phyloP scores from a whole-genome alignment of 2,797 vertebrate genomes.

The Salmo trutta region DNA sequence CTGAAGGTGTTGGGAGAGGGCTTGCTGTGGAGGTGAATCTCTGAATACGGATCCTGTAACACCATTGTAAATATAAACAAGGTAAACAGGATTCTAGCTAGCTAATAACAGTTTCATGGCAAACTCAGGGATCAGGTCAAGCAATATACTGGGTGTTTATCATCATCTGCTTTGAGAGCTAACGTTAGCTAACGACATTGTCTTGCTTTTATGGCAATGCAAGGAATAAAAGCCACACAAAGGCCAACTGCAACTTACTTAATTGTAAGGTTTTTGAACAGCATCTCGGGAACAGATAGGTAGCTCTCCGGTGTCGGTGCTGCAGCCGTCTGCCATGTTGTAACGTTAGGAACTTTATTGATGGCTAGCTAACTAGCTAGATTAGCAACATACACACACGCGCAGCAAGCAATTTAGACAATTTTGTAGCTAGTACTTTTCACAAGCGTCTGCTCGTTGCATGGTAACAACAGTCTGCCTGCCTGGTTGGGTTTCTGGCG shows the following conservation, averaged over 20 bases:
- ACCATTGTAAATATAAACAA: not conserved
- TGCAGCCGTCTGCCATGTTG: constrained; percentile 78
- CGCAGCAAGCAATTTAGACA: not conserved
- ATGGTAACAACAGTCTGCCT: no score
- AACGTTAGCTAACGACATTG: not conserved
- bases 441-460: no score
- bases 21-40: constrained; percentile 76
- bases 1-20: constrained; percentile 77
- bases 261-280: constrained; percentile 86
- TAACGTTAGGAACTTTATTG: not conserved
- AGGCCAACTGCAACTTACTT: constrained; percentile 62
- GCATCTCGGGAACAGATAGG: constrained; percentile 88
- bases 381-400: not conserved
- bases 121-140: not conserved
- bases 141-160: not conserved
- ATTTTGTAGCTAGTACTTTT: not conserved
- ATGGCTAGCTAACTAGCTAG: not conserved
- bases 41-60: constrained; percentile 79
- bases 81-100: not conserved
- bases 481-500: no score
- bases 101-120: no score
- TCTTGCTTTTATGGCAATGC: not conserved
- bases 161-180: not conserved
- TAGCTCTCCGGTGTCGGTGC: constrained; percentile 77
- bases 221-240: not conserved